phyloP scores from a whole-genome alignment of 1,140 invertebrate species.

The Zaprionus ghesquierei region DNA sequence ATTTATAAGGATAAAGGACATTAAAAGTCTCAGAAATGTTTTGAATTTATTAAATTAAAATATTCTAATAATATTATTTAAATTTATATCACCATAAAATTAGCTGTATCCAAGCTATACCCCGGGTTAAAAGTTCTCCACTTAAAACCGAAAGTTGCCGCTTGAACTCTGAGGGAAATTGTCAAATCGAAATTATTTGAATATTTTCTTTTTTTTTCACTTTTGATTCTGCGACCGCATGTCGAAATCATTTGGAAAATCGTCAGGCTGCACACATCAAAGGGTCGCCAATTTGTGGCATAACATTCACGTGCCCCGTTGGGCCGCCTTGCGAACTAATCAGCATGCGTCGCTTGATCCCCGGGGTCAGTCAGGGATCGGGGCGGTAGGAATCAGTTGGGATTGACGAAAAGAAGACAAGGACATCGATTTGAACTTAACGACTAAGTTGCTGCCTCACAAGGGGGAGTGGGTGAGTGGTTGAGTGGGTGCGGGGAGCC shows the following conservation, averaged over 20 bases:
- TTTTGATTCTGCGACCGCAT: background rate
- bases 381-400: background rate
- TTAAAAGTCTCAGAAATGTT: no score
- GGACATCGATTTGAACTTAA: slow-evolving; percentile 48
- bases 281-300: background rate
- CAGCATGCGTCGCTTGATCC: slow-evolving; percentile 6
- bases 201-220: background rate
- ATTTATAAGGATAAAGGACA: no score
- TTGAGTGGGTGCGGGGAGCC: background rate
- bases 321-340: background rate
- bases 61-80: no score
- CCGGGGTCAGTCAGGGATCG: background rate
- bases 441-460: background rate
- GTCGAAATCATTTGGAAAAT: background rate
- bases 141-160: background rate
- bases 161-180: background rate
- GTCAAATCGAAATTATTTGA: background rate
- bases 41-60: no score
- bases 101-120: no score
- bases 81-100: no score
- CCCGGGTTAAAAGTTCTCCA: background rate
- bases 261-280: background rate
- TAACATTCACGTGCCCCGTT: background rate
- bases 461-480: background rate
- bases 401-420: slow-evolving; percentile 45